These are phyloP conservation scores for Formica selysi DNA, from an alignment of 1,140 invertebrate species.

Conservation along the genomic window DNA sequence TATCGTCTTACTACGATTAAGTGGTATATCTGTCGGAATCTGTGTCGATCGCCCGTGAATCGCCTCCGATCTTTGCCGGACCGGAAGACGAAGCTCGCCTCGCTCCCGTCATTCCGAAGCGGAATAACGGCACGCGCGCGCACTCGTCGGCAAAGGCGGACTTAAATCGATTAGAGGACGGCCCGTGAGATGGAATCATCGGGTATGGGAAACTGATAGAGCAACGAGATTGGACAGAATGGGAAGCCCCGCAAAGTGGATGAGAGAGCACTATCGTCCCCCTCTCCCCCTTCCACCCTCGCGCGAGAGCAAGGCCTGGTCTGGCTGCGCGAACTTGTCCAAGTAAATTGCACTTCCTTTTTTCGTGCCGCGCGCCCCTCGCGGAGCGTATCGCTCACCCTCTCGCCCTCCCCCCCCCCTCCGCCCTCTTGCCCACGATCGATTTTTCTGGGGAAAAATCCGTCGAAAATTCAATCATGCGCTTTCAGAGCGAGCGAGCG, in stretches of 20 bases:
- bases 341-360: conserved; percentile 73
- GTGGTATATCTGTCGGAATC: neutral
- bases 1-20: neutral
- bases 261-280: conserved; percentile 66
- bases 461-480: conserved; percentile 63
- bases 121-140: conserved; percentile 66
- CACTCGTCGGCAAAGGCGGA: conserved; percentile 67
- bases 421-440: conserved; percentile 14
- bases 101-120: conserved; percentile 47
- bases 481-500: conserved; percentile 49
- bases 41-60: neutral
- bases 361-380: conserved; percentile 37
- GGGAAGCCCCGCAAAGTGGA: conserved; percentile 80
- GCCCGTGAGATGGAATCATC: conserved; percentile 72
- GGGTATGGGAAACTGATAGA: conserved; percentile 79
- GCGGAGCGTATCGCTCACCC: conserved; percentile 31
- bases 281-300: conserved; percentile 47
- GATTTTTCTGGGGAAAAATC: conserved; percentile 64
- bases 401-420: no score
- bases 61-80: neutral
- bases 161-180: conserved; percentile 81
- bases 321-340: conserved; percentile 65
- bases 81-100: conserved; percentile 12
- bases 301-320: conserved; percentile 36
- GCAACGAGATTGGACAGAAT: conserved; percentile 79